A percentile compares a stretch with the other conserved stretches of the same genome.
phyloP scores from a whole-genome alignment of 2,797 vertebrate species.

The Notoglanidium macrostoma region DNA sequence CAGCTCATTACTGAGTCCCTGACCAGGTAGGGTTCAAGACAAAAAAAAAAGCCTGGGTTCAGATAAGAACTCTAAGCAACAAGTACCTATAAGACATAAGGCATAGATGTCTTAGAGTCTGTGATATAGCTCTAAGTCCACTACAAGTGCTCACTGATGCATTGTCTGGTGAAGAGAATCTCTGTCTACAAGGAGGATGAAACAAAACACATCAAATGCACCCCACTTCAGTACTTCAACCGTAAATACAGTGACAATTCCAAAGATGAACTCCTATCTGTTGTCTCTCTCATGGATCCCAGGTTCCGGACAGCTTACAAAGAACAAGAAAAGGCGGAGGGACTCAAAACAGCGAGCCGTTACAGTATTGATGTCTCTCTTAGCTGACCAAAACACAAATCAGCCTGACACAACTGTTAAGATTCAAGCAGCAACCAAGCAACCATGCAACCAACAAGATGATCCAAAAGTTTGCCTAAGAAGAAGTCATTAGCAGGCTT shows the following conservation, averaged over 20 bases:
- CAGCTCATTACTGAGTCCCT: slow-evolving; percentile 11
- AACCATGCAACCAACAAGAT: neutral
- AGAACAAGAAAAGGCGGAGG: neutral
- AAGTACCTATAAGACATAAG: neutral
- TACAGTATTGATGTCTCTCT: neutral
- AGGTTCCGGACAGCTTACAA: slow-evolving; percentile 27
- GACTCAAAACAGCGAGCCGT: neutral
- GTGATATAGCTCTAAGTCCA: slow-evolving; percentile 7
- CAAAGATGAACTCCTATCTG: neutral
- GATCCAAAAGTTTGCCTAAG: slow-evolving; percentile 9
- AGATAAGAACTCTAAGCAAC: neutral
- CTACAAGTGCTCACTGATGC: slow-evolving; percentile 6
- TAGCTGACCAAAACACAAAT: neutral
- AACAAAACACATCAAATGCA: slow-evolving; percentile 12
- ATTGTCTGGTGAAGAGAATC: slow-evolving; percentile 10
- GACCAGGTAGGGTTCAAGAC: slow-evolving; percentile 13
- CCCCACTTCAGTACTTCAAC: slow-evolving; percentile 7
- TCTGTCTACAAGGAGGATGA: slow-evolving; percentile 5
- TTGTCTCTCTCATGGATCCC: slow-evolving; percentile 16
- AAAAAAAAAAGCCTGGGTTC: slow-evolving; percentile 36
- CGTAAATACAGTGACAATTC: slow-evolving; percentile 10
- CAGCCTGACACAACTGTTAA: neutral
- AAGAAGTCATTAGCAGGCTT: neutral
- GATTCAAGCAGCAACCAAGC: neutral
- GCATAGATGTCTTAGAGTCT: neutral